phyloP scores from a whole-genome alignment of 2,797 vertebrate genomes.

The Danio jaintianensis region DNA sequence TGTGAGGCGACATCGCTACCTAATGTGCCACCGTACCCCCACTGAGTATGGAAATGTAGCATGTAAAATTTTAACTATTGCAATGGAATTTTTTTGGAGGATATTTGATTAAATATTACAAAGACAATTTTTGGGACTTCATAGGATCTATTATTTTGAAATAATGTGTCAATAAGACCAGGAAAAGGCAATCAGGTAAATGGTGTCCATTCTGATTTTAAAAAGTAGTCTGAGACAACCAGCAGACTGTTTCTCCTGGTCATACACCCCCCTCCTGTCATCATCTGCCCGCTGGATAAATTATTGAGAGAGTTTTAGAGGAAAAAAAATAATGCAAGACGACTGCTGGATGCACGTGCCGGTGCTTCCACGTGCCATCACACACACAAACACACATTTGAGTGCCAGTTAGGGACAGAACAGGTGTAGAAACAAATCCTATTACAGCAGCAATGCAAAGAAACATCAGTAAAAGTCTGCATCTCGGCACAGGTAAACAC shows the following conservation, averaged over 20 bases:
- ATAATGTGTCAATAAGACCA: background rate
- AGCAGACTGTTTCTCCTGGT: constrained; percentile 20
- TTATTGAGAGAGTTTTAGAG: constrained; percentile 57
- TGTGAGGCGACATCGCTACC: too few relatives aligned
- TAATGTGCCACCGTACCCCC: too few relatives aligned
- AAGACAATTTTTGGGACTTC: background rate
- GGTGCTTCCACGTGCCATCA: background rate
- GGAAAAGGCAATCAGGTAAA: background rate
- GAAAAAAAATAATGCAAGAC: constrained; percentile 51
- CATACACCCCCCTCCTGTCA: constrained; percentile 18
- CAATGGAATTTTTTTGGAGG: too few relatives aligned
- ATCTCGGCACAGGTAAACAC: background rate
- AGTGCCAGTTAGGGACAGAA: background rate
- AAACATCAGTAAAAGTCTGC: constrained; percentile 5
- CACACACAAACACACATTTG: background rate
- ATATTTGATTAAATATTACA: background rate
- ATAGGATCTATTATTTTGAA: too few relatives aligned
- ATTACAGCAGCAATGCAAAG: background rate
- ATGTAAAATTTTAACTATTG: too few relatives aligned
- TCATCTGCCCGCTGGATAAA: constrained; percentile 50
- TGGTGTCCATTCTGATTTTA: background rate
- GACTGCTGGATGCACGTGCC: constrained; percentile 49
- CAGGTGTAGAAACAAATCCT: background rate
- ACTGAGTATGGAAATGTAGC: too few relatives aligned
- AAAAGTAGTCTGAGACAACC: constrained; percentile 1